Evolutionary conservation across 2,797 vertebrate genomes (phyloP), one percentile per base, ranked within the genome.

Genomic region (Chelon labrosus): DNA sequence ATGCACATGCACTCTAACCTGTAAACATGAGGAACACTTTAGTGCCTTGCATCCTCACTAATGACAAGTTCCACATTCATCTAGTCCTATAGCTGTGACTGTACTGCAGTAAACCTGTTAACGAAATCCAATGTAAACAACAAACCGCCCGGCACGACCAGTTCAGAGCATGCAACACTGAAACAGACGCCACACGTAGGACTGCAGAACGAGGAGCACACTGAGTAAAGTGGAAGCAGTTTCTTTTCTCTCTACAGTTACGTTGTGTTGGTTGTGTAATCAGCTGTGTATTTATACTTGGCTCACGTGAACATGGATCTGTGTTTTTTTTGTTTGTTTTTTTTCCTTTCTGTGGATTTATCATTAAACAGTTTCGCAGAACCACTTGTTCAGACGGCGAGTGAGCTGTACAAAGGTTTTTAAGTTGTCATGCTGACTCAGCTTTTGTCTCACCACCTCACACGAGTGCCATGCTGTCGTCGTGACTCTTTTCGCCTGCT

Each of bases 31-130:
- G 89, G 89, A 92, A 92, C 86, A 91, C 85, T 91, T 91, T 90
- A 92, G 93, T 94, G 93, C 93, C 93, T 94, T 93, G 91, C 89
- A 91, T 89, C 85, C 82, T 90, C 87, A 90, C 82, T 90, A 88
- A 86, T 87, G 85, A 85, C 64, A 73, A 70, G 86, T 89, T 88
- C 80, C 88, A 82, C 60, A 77, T 69, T 62, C 71, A 78, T 84
- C 62, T 62, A 65, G 75, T 84, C 79, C 64, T 64, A 73, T 83
- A 70, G 66, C 76, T 73, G 75, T 80, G 72, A 75, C 77, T 78
- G 73, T 76, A 64, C 77, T 46, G 67, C 85, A 80, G 54, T 81
- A 63, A 76, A 70, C 46, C 65, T 74, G 60, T 77, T 51, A 61
- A 46, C 17, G 31, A 55, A 70, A 80, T 56, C 60, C 16, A 16